Percentiles rank a stretch among this genome's conserved stretches.
Conservation (phyloP, 2,113 vertebrate genomes). For the Amazona guildingii region DNA sequence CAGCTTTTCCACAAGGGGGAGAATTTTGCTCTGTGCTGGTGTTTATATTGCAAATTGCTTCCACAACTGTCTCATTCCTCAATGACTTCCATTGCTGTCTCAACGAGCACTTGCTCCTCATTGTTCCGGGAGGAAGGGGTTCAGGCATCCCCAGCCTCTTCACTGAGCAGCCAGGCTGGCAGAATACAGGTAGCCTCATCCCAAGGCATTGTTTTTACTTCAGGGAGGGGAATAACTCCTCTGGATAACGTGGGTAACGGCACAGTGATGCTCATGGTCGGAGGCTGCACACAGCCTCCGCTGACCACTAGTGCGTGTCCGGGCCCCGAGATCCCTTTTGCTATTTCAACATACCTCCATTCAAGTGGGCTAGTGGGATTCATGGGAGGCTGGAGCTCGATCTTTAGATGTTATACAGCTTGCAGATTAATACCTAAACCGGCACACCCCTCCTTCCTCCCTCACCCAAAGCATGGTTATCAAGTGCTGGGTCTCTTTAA, state of each 20-base stretch:
- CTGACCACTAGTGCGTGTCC: rapidly evolving
- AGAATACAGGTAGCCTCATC: background rate
- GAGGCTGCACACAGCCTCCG: background rate
- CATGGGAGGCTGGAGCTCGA: background rate
- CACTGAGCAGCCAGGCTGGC: background rate
- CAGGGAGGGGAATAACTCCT: background rate
- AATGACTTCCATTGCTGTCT: too few species aligned
- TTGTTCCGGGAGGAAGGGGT: background rate
- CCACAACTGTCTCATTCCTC: background rate
- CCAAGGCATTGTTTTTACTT: background rate
- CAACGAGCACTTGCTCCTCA: background rate
- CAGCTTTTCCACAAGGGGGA: background rate
- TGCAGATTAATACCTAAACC: background rate
- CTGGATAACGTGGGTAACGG: background rate
- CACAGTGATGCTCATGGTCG: background rate
- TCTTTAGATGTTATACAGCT: background rate
- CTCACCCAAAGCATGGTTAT: background rate
- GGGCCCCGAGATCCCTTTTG: background rate
- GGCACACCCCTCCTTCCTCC: background rate
- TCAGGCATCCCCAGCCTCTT: background rate
- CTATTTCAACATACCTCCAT: background rate
- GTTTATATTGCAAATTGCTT: background rate
- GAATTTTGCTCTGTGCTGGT: background rate
- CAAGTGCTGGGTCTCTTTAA: background rate
- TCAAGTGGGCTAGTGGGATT: background rate